Percentiles rank a stretch among this genome's conserved stretches.
Conservation (phyloP, 2,888 invertebrate species). For the Sarcophaga subvicina region DNA sequence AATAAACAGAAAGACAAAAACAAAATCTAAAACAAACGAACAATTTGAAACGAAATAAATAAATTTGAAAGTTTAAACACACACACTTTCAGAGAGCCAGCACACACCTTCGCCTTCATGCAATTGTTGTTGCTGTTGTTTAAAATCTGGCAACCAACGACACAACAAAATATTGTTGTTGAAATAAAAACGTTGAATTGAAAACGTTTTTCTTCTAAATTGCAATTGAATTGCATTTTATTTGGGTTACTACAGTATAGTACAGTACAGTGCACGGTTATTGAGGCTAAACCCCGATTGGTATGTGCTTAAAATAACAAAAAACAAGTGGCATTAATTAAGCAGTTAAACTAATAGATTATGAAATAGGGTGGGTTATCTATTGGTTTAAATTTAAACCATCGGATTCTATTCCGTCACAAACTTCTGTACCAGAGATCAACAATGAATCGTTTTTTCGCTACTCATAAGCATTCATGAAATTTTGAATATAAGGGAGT, state of each 20-base stretch:
- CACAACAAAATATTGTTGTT: background rate
- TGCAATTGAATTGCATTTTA: background rate
- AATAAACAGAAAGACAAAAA: background rate
- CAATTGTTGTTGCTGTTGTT: background rate
- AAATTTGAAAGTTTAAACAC: constrained; percentile 31
- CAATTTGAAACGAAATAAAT: constrained; percentile 11
- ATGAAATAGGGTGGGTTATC: background rate
- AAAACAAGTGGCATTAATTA: background rate
- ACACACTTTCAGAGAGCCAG: background rate
- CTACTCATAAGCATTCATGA: background rate
- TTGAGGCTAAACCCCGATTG: background rate
- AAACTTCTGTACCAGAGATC: too few relatives aligned
- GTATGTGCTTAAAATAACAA: background rate
- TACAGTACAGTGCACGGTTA: background rate
- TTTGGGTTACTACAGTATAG: background rate
- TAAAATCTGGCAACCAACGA: background rate
- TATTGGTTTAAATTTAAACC: too few relatives aligned
- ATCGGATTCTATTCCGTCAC: too few relatives aligned
- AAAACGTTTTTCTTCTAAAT: background rate
- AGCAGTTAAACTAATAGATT: background rate
- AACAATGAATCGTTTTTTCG: too few relatives aligned
- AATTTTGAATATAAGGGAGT: too few relatives aligned
- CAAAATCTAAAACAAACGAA: background rate
- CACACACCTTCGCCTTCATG: constrained; percentile 15
- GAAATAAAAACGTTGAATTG: background rate